These are phyloP conservation scores for Mesorhabditis sp. DNA, from an alignment of 2,888 invertebrate species.

Conservation along the genomic window DNA sequence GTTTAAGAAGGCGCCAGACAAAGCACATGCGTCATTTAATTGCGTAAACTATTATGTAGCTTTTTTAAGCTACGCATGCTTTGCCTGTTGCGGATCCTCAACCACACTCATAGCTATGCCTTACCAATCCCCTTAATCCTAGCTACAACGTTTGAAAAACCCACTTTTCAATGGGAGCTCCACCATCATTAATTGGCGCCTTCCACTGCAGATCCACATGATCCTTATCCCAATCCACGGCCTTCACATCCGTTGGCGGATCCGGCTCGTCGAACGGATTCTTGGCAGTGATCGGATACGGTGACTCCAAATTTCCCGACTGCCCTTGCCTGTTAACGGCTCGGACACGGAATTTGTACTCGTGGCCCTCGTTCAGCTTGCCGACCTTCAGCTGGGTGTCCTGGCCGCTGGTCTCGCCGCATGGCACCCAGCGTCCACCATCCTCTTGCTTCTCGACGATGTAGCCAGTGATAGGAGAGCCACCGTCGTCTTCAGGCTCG, in stretches of 20 bases:
- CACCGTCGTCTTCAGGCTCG: slow-evolving; percentile 77
- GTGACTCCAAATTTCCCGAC: slow-evolving; percentile 77
- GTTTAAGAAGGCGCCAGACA: too few species aligned
- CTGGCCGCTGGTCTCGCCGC: slow-evolving; percentile 32
- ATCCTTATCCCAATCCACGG: slow-evolving; percentile 89
- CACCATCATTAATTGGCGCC: slow-evolving; percentile 85
- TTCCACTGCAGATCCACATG: slow-evolving; percentile 95
- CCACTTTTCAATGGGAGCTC: slow-evolving; percentile 71
- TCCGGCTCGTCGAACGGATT: slow-evolving; percentile 72
- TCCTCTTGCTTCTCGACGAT: slow-evolving; percentile 76
- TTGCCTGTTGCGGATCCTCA: too few species aligned
- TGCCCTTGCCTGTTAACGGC: slow-evolving; percentile 91
- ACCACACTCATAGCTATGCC: too few species aligned
- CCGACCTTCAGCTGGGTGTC: slow-evolving; percentile 51
- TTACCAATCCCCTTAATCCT: too few species aligned
- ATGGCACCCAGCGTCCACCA: slow-evolving; percentile 56
- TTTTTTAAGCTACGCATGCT: too few species aligned
- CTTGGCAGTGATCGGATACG: slow-evolving; percentile 82
- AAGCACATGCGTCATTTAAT: too few species aligned
- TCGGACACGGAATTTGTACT: slow-evolving; percentile 87
- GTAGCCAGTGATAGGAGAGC: slow-evolving; percentile 84
- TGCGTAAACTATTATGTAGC: too few species aligned
- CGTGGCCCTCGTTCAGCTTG: slow-evolving; percentile 66
- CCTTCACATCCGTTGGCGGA: slow-evolving; percentile 60
- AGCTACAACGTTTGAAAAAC: too few species aligned